phyloP scores from a whole-genome alignment of 2,797 vertebrate species.

The Gymnopithys bicolor region DNA sequence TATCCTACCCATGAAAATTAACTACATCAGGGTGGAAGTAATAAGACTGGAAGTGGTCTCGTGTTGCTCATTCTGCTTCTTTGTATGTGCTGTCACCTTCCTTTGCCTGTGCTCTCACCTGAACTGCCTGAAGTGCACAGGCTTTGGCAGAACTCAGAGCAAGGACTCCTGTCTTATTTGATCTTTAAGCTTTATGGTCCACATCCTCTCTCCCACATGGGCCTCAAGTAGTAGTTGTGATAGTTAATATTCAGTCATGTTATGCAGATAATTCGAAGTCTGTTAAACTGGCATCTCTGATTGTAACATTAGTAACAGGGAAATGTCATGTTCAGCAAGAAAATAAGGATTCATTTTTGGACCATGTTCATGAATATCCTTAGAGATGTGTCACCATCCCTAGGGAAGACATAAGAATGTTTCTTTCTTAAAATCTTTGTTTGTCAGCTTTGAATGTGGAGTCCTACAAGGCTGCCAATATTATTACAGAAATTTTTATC shows the following conservation, averaged over 20 bases:
- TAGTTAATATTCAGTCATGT: not conserved
- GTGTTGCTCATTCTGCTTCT: not conserved
- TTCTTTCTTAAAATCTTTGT: not conserved
- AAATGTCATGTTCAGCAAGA: not conserved
- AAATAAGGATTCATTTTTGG: not conserved
- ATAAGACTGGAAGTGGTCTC: not conserved
- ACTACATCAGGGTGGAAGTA: not conserved
- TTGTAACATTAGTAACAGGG: not conserved
- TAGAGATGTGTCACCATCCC: not conserved
- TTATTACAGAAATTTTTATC: not conserved
- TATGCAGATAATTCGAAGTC: not conserved
- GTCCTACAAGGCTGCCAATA: not conserved
- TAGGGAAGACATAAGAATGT: not conserved
- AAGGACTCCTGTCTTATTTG: not conserved
- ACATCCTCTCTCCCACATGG: not conserved
- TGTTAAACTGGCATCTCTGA: not conserved
- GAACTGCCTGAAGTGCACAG: not conserved
- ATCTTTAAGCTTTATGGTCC: not conserved
- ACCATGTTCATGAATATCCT: not conserved
- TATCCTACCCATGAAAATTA: not conserved
- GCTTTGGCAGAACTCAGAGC: not conserved
- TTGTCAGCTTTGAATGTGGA: not conserved
- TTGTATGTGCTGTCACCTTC: not conserved
- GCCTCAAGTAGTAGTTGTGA: not conserved
- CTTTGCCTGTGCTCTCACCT: not conserved